Conservation (phyloP, 2,797 vertebrate species). For the Australoheros facetus region DNA sequence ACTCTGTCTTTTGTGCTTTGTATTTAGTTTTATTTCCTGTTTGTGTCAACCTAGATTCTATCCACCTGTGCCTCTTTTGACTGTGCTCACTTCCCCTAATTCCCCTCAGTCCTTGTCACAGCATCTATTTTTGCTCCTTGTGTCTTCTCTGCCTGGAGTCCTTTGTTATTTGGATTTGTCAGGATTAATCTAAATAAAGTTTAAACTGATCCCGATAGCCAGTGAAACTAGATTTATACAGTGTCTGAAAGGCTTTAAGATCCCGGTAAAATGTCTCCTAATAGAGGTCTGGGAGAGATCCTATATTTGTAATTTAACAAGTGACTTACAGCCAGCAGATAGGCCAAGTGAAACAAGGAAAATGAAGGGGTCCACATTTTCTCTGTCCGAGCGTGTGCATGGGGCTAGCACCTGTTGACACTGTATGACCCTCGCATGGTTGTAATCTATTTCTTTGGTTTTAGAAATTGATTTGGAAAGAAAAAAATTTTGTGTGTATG, state of each 20-base stretch:
- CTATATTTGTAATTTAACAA: slow-evolving; percentile 12
- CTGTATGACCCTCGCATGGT: slow-evolving; percentile 69
- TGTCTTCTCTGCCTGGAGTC: no score
- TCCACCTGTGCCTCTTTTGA: not conserved
- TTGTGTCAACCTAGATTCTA: not conserved
- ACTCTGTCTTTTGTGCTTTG: not conserved
- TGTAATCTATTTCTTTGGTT: slow-evolving; percentile 73
- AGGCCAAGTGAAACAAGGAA: not conserved
- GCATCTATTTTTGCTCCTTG: no score
- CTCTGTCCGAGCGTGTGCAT: slow-evolving; percentile 20
- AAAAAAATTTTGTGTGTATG: slow-evolving; percentile 40
- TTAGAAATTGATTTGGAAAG: slow-evolving; percentile 64
- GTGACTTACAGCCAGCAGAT: slow-evolving; percentile 4
- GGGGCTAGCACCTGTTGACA: slow-evolving; percentile 69
- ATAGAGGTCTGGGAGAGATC: not conserved
- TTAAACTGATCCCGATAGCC: no score
- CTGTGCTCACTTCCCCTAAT: not conserved
- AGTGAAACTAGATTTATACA: not conserved
- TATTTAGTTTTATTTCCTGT: not conserved
- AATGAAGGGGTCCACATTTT: slow-evolving; percentile 18
- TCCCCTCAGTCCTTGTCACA: no score
- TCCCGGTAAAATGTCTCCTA: not conserved
- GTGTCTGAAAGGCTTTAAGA: not conserved
- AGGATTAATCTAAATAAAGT: no score
- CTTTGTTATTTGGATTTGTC: no score